A percentile compares a stretch with the other conserved stretches of the same genome.
These are phyloP conservation scores for Trichoplusia ni DNA, from an alignment of 1,140 invertebrate species.

Conservation along the genomic window DNA sequence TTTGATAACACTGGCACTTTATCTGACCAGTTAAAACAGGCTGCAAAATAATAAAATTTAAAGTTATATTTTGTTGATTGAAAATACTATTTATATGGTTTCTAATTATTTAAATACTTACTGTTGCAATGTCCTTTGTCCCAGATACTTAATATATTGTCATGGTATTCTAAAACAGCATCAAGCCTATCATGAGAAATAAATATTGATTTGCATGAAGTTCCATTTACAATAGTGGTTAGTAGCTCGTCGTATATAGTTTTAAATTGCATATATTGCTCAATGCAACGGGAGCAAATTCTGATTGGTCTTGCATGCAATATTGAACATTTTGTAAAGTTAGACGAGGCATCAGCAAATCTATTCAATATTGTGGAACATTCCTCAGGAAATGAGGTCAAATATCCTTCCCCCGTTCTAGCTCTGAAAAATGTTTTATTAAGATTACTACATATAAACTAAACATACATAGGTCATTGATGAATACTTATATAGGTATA, in stretches of 20 bases:
- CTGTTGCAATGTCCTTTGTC: constrained; percentile 82
- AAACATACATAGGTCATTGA: not conserved
- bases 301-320: constrained; percentile 79
- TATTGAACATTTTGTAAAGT: constrained; percentile 81
- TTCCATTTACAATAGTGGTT: constrained; percentile 72
- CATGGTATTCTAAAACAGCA: constrained; percentile 78
- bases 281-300: constrained; percentile 81
- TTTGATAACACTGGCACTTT: constrained; percentile 69
- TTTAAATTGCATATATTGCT: constrained; percentile 75
- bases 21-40: constrained; percentile 78
- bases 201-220: constrained; percentile 78
- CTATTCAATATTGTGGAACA: constrained; percentile 61
- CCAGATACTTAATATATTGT: constrained; percentile 79
- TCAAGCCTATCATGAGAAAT: constrained; percentile 82
- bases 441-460: not conserved
- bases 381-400: constrained; percentile 9
- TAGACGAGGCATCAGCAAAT: constrained; percentile 77
- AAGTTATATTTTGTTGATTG: constrained; percentile 4
- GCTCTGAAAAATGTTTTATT: constrained; percentile 2
- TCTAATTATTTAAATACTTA: constrained; percentile 53
- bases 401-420: not conserved
- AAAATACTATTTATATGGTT: not conserved
- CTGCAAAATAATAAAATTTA: constrained; percentile 64
- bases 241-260: constrained; percentile 78
- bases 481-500: not conserved